phyloP scores from a whole-genome alignment of 1,140 invertebrate genomes.

The Hycleus cichorii region DNA sequence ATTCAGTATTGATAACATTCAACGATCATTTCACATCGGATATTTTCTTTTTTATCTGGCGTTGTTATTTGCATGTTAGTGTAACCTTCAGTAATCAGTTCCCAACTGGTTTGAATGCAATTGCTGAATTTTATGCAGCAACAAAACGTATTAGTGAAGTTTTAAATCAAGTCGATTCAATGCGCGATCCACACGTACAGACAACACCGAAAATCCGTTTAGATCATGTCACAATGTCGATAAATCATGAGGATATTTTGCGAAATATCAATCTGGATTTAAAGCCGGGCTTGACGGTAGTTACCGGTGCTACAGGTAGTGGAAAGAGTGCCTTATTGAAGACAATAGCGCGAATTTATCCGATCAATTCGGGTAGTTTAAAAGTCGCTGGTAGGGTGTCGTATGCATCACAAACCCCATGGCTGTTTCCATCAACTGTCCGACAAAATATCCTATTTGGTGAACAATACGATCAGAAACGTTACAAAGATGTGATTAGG shows the following conservation, averaged over 20 bases:
- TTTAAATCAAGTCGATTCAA: conserved; percentile 18
- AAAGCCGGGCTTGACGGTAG: conserved; percentile 51
- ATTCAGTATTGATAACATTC: conserved; percentile 59
- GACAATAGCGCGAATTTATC: conserved; percentile 61
- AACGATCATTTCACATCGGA: conserved; percentile 36
- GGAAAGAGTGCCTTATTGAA: conserved; percentile 71
- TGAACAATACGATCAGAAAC: conserved; percentile 31
- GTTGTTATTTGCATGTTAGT: conserved; percentile 61
- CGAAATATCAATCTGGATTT: conserved; percentile 52
- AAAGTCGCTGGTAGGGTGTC: conserved; percentile 58
- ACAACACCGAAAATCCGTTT: conserved; percentile 19
- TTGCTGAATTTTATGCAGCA: conserved; percentile 42
- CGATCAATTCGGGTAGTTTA: conserved; percentile 51
- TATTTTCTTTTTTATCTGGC: conserved; percentile 32
- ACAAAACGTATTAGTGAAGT: conserved; percentile 23
- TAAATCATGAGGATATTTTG: conserved; percentile 34
- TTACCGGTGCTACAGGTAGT: conserved; percentile 71
- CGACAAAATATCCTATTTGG: conserved; percentile 60
- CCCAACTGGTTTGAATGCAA: conserved; percentile 56
- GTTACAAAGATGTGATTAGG: conserved; percentile 55
- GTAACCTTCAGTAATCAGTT: conserved; percentile 69
- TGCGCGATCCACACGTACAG: neutral
- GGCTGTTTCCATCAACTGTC: conserved; percentile 56
- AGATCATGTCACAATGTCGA: conserved; percentile 27
- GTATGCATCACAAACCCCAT: conserved; percentile 71